These are phyloP conservation scores for Oreochromis mossambicus DNA, from an alignment of 2,797 vertebrate genomes.

Conservation along the genomic window DNA sequence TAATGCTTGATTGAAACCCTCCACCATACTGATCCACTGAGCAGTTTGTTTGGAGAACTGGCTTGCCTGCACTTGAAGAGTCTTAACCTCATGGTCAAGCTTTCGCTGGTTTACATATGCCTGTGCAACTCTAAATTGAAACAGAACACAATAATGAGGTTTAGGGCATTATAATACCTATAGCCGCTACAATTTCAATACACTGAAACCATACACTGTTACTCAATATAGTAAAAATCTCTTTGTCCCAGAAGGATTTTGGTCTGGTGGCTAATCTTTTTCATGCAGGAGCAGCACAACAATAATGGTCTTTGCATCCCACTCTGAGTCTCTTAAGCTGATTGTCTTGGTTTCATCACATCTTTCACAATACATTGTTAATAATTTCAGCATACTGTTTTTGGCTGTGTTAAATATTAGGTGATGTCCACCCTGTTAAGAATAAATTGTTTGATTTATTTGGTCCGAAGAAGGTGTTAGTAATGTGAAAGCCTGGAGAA, in stretches of 20 bases:
- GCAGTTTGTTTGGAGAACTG: constrained; percentile 95
- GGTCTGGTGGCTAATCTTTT: background rate
- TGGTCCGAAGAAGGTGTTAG: background rate
- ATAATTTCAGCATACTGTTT: constrained; percentile 5
- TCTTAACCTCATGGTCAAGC: constrained; percentile 95
- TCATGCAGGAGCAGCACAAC: background rate
- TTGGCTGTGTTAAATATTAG: background rate
- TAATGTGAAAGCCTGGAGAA: background rate
- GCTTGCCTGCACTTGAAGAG: constrained; percentile 88
- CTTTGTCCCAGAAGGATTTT: background rate
- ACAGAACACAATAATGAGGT: background rate
- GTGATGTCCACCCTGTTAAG: background rate
- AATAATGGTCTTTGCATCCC: background rate
- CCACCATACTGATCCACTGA: constrained; percentile 96
- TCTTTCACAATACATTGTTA: constrained; percentile 10
- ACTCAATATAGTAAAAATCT: background rate
- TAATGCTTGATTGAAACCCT: constrained; percentile 95
- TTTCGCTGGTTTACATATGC: constrained; percentile 96
- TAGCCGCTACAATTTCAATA: background rate
- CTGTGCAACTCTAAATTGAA: constrained; percentile 83
- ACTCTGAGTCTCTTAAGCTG: constrained; percentile 36
- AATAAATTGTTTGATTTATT: background rate
- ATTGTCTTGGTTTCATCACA: constrained; percentile 37
- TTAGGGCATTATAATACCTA: background rate
- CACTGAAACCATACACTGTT: background rate